These are phyloP conservation scores for Leptodactylus fallax DNA, from an alignment of 2,797 vertebrate genomes.

Conservation along the genomic window DNA sequence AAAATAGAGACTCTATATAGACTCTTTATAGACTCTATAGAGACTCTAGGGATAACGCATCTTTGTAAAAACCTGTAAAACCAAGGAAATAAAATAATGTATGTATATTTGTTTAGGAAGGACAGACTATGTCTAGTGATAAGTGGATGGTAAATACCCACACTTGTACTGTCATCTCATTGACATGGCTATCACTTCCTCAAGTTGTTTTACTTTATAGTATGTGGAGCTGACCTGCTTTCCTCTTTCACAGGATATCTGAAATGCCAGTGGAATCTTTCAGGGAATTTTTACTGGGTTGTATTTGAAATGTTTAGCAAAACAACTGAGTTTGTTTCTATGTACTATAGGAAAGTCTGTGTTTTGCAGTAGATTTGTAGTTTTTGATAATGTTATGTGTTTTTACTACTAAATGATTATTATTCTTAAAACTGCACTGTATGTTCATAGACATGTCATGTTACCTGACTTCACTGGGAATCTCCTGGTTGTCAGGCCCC, in stretches of 20 bases:
- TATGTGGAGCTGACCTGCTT: slow-evolving; percentile 15
- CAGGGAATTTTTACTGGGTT: slow-evolving; percentile 15
- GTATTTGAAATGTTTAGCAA: neutral
- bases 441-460: no score
- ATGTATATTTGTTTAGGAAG: neutral
- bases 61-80: no score
- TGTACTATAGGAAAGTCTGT: neutral
- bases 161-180: slow-evolving; percentile 36
- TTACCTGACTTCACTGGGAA: no score
- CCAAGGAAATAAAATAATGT: no score
- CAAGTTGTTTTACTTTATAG: slow-evolving; percentile 20
- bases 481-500: no score
- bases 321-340: neutral
- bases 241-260: slow-evolving; percentile 37
- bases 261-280: slow-evolving; percentile 44
- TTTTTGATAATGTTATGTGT: neutral
- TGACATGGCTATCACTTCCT: slow-evolving; percentile 26
- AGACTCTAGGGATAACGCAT: neutral
- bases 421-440: no score
- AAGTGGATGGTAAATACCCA: neutral
- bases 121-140: neutral
- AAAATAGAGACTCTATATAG: neutral
- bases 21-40: neutral
- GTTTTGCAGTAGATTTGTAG: neutral
- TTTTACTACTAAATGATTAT: no score